Conservation (phyloP, 2,888 invertebrate genomes). For the Caenorhabditis sp. region DNA sequence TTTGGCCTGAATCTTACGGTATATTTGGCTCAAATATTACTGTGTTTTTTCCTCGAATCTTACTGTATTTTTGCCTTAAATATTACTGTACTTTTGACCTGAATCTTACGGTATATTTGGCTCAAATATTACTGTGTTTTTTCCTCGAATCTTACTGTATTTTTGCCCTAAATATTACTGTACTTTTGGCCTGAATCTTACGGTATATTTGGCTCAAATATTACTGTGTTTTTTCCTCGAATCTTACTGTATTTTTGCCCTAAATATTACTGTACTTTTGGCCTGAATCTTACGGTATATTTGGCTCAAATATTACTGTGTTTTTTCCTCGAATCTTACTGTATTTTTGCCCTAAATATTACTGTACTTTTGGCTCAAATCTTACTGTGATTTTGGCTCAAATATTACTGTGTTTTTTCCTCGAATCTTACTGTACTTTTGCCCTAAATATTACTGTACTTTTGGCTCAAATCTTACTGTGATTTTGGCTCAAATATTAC, state of each 20-base stretch:
- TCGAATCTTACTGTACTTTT: no score
- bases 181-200: background rate
- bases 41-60: background rate
- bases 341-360: no score
- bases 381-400: no score
- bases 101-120: background rate
- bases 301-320: no score
- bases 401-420: no score
- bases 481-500: no score
- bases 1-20: background rate
- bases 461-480: no score
- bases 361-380: no score
- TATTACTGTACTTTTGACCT: background rate
- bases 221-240: background rate
- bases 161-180: background rate
- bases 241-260: background rate
- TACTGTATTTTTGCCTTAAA: background rate
- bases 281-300: no score
- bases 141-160: background rate
- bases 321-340: no score
- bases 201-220: background rate
- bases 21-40: background rate
- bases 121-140: background rate
- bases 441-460: no score
- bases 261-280: background rate